phyloP scores from a whole-genome alignment of 2,113 vertebrate genomes.

The Gila orcuttii region DNA sequence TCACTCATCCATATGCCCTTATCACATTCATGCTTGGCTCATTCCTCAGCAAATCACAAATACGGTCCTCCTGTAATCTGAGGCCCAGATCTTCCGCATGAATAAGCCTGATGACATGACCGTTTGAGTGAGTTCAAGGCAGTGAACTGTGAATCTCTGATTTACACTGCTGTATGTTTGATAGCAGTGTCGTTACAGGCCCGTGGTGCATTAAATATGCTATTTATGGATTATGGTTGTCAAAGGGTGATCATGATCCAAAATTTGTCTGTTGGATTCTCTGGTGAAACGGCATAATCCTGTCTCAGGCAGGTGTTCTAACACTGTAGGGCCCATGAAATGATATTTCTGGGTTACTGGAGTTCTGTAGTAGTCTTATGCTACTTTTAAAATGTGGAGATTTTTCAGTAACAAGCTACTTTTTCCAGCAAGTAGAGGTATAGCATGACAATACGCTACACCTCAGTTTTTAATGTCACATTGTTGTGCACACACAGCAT shows the following conservation, averaged over 20 bases:
- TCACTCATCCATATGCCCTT: neutral
- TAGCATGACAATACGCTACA: neutral
- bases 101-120: slow-evolving; percentile 8
- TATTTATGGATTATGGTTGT: slow-evolving; percentile 22
- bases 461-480: neutral
- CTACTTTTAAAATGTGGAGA: neutral
- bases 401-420: neutral
- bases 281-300: neutral
- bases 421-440: neutral
- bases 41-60: slow-evolving; percentile 5
- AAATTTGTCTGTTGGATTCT: neutral
- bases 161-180: slow-evolving; percentile 4
- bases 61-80: neutral
- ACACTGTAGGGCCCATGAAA: neutral
- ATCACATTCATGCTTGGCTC: slow-evolving; percentile 14
- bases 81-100: slow-evolving; percentile 22
- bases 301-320: slow-evolving; percentile 3
- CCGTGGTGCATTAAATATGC: neutral
- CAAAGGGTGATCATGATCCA: neutral
- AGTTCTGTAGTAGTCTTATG: neutral
- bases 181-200: neutral
- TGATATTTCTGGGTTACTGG: slow-evolving; percentile 5
- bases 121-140: slow-evolving; percentile 8
- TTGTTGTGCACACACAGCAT: neutral
- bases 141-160: slow-evolving; percentile 11